A percentile compares a stretch with the other conserved stretches of the same genome.
Conservation (phyloP, 2,888 invertebrate genomes). For the Catocala sponsa region DNA sequence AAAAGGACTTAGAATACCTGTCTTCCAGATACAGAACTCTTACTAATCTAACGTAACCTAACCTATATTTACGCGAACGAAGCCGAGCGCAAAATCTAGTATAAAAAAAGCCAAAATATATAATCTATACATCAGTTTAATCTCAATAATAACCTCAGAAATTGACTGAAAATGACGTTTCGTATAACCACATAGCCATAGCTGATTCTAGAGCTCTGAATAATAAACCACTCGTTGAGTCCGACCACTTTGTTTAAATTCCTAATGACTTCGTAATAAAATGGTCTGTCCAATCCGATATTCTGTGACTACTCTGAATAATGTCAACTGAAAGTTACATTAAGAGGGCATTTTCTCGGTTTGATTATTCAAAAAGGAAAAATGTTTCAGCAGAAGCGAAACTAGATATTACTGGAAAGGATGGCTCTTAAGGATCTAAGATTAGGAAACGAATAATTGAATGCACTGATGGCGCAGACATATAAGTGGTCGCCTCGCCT, state of each 20-base stretch:
- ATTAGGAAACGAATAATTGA: too few relatives aligned
- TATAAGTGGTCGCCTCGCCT: too few relatives aligned
- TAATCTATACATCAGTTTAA: too few relatives aligned
- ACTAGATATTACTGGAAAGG: too few relatives aligned
- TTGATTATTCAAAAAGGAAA: not conserved
- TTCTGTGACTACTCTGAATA: constrained; percentile 5
- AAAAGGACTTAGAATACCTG: too few relatives aligned
- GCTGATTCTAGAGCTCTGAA: constrained; percentile 8
- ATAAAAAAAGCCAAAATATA: not conserved
- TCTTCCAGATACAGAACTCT: too few relatives aligned
- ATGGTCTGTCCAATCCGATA: constrained; percentile 6
- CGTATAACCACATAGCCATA: constrained; percentile 1
- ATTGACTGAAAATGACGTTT: not conserved
- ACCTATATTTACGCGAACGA: too few relatives aligned
- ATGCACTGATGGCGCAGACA: too few relatives aligned
- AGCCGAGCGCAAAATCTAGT: too few relatives aligned
- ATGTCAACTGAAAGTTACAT: not conserved
- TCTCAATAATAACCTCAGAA: not conserved
- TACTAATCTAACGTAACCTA: too few relatives aligned
- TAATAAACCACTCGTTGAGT: constrained; percentile 5
- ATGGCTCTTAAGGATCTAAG: too few relatives aligned
- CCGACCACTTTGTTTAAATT: constrained; percentile 13
- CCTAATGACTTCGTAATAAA: constrained; percentile 14
- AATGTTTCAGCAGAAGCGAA: too few relatives aligned
- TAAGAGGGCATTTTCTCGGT: constrained; percentile 1